phyloP scores from a whole-genome alignment of 92 coral and sea anemone genomes.

The Ricordea florida region DNA sequence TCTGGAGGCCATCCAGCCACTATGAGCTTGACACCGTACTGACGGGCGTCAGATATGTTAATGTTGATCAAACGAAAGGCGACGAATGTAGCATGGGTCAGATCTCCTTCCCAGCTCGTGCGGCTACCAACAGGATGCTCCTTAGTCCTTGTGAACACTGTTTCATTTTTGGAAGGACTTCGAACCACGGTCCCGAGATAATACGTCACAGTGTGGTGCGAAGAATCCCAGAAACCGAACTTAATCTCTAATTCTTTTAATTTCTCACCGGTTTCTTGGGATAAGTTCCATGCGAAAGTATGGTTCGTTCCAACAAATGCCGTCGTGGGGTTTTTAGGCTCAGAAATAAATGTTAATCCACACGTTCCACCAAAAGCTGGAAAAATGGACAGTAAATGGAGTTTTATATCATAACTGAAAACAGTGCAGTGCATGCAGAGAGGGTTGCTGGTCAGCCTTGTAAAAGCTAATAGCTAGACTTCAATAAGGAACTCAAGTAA shows the following conservation, averaged over 20 bases:
- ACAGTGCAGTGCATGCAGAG: too few species aligned
- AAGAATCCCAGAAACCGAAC: constrained; percentile 27
- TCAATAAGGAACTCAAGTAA: too few species aligned
- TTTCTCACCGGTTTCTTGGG: background rate
- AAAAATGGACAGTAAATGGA: too few species aligned
- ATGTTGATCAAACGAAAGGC: constrained; percentile 33
- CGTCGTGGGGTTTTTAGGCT: background rate
- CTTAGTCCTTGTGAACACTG: background rate
- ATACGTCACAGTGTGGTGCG: background rate
- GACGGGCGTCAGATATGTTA: background rate
- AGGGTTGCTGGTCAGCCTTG: too few species aligned
- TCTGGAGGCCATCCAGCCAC: background rate
- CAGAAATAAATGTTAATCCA: background rate
- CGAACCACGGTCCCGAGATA: constrained; percentile 2
- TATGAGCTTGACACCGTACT: constrained; percentile 31
- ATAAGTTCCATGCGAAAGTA: constrained; percentile 41
- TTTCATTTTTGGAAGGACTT: background rate
- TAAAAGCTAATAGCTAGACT: too few species aligned
- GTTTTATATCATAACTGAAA: too few species aligned
- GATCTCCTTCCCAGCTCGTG: constrained; percentile 33
- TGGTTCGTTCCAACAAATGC: constrained; percentile 23
- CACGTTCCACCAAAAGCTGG: background rate
- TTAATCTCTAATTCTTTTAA: background rate
- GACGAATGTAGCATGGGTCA: background rate
- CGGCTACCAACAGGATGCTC: background rate